These are phyloP conservation scores for Tachysurus vachellii DNA, from an alignment of 2,113 vertebrate genomes.

Conservation along the genomic window DNA sequence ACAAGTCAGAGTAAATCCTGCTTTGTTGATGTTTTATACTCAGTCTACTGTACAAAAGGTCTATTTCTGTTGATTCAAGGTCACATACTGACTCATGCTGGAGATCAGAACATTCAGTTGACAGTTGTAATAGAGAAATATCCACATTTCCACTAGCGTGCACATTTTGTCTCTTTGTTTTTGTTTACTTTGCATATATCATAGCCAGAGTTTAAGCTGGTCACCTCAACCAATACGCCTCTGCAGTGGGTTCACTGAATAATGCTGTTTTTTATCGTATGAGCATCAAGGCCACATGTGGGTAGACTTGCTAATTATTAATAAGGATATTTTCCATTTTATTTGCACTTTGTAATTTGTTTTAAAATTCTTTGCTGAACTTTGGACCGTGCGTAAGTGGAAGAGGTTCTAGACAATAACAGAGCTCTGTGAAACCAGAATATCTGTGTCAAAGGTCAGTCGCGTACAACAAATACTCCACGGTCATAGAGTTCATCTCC, in stretches of 20 bases:
- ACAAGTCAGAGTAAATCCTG: not conserved
- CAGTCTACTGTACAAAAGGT: not conserved
- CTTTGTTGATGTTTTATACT: not conserved
- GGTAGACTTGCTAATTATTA: conserved; percentile 57
- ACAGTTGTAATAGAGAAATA: conserved; percentile 2
- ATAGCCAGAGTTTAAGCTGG: conserved; percentile 16
- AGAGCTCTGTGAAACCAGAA: conserved; percentile 23
- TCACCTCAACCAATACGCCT: conserved; percentile 7
- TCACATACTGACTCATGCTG: not conserved
- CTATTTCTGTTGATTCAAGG: not conserved
- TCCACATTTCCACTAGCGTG: conserved; percentile 12
- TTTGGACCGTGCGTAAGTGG: conserved; percentile 47
- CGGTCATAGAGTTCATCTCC: conserved; percentile 20
- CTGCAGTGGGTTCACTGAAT: conserved; percentile 33
- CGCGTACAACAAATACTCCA: not conserved
- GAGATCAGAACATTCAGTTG: not conserved
- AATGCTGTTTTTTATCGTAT: conserved; percentile 39
- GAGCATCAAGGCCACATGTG: conserved; percentile 51
- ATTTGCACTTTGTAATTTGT: conserved; percentile 58
- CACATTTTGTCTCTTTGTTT: conserved; percentile 10
- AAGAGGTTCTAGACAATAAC: conserved; percentile 36
- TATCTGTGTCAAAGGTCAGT: conserved; percentile 50
- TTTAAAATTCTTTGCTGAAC: conserved; percentile 52
- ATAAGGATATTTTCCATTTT: conserved; percentile 56
- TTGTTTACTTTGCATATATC: conserved; percentile 27